Conservation (phyloP, 2,113 vertebrate species). For the Festucalex cinctus region DNA sequence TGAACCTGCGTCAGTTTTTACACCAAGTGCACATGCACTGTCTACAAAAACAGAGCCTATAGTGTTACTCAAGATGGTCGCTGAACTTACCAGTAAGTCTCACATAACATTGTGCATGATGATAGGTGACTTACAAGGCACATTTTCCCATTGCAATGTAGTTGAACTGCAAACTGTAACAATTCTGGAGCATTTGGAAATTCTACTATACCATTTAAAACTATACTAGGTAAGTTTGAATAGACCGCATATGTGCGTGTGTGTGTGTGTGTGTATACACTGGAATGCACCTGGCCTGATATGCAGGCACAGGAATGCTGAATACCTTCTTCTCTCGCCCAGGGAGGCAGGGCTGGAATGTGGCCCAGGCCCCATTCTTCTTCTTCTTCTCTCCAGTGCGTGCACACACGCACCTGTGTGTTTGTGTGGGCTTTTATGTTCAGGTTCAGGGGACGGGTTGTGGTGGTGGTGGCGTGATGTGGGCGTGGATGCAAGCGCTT, state of each 20-base stretch:
- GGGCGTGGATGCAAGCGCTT: conserved; percentile 21
- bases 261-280: conserved; percentile 32
- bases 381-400: conserved; percentile 22
- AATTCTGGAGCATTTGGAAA: neutral
- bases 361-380: conserved; percentile 69
- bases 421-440: conserved; percentile 20
- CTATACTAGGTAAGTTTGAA: neutral
- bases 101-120: no score
- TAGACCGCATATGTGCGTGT: conserved; percentile 1
- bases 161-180: neutral
- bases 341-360: conserved; percentile 74
- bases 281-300: conserved; percentile 75
- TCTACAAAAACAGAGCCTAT: no score
- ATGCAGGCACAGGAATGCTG: conserved; percentile 70
- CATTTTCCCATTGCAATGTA: neutral
- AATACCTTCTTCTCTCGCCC: conserved; percentile 66
- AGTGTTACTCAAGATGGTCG: no score
- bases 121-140: neutral
- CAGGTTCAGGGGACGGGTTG: neutral
- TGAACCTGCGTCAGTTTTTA: no score
- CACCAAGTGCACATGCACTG: no score
- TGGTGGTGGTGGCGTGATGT: conserved; percentile 10
- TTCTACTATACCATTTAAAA: neutral
- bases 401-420: conserved; percentile 50
- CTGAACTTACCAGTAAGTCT: no score